Percentiles rank a stretch among this genome's conserved stretches.
Evolutionary conservation across 2,797 vertebrate genomes (phyloP).

Genomic region (Selene dorsalis): DNA sequence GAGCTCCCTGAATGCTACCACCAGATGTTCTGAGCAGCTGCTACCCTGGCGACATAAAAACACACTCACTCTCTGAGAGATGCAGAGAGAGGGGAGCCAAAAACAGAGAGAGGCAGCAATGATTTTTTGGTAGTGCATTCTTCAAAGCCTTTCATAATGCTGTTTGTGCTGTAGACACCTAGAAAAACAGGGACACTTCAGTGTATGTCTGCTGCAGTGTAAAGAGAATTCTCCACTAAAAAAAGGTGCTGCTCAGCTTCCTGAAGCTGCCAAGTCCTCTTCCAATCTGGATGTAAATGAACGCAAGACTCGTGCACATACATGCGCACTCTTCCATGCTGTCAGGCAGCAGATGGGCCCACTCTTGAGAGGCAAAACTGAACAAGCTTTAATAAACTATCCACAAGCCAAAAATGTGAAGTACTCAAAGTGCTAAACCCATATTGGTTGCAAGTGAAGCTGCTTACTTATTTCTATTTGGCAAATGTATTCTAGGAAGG

Average conservation of each 20-base stretch:
- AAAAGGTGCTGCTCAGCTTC: slow-evolving; percentile 41
- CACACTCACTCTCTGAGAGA: slow-evolving; percentile 53
- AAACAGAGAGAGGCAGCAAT: slow-evolving; percentile 30
- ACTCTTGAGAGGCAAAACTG: slow-evolving; percentile 50
- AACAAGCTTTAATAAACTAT: slow-evolving; percentile 68
- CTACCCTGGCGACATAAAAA: slow-evolving; percentile 59
- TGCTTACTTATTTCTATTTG: slow-evolving; percentile 28
- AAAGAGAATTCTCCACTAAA: slow-evolving; percentile 22
- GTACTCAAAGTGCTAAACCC: slow-evolving; percentile 44
- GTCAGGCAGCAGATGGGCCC: slow-evolving; percentile 71
- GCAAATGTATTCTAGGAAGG: slow-evolving; percentile 37
- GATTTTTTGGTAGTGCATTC: slow-evolving; percentile 42
- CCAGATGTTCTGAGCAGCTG: slow-evolving; percentile 83
- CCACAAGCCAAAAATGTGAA: slow-evolving; percentile 58
- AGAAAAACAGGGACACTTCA: slow-evolving; percentile 53
- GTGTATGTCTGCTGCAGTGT: slow-evolving; percentile 38
- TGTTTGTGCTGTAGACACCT: slow-evolving; percentile 44
- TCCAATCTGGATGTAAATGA: slow-evolving; percentile 58
- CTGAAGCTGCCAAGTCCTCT: slow-evolving; percentile 44
- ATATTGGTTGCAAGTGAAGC: slow-evolving; percentile 37
- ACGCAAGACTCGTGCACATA: slow-evolving; percentile 28
- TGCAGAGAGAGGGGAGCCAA: slow-evolving; percentile 21
- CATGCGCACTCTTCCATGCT: slow-evolving; percentile 46
- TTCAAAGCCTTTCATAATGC: slow-evolving; percentile 48
- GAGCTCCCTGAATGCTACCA: slow-evolving; percentile 52